Conservation (phyloP, 2,888 invertebrate species). For the Mystacides longicornis region DNA sequence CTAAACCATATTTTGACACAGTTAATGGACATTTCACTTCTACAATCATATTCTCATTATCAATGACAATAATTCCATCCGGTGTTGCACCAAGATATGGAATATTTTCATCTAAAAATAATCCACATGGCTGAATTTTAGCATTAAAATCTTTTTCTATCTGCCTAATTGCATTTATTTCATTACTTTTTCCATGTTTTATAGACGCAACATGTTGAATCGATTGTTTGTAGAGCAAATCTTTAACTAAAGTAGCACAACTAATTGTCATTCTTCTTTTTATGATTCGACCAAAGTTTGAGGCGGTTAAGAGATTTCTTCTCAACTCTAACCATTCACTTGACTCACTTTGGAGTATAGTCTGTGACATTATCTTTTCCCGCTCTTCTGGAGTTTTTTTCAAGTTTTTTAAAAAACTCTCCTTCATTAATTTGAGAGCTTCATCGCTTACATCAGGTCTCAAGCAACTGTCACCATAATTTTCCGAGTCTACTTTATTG, state of each 20-base stretch:
- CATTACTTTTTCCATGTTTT: slow-evolving; percentile 21
- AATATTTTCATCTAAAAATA: slow-evolving; percentile 19
- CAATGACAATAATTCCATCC: slow-evolving; percentile 18
- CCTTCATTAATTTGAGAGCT: slow-evolving; percentile 8
- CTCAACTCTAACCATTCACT: slow-evolving; percentile 16
- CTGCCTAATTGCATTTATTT: slow-evolving; percentile 16
- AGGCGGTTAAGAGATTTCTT: slow-evolving; percentile 16
- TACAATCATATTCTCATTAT: too few relatives aligned
- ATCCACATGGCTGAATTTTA: slow-evolving; percentile 16
- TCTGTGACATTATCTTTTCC: slow-evolving; percentile 5
- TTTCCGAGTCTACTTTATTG: background rate
- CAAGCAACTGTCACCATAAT: slow-evolving; percentile 3
- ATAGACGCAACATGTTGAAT: slow-evolving; percentile 8
- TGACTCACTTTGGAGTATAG: slow-evolving; percentile 12
- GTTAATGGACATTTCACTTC: background rate
- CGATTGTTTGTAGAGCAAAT: background rate
- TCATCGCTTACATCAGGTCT: slow-evolving; percentile 10
- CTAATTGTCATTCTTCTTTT: slow-evolving; percentile 15
- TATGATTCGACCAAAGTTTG: slow-evolving; percentile 12
- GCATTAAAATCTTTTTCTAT: slow-evolving; percentile 12
- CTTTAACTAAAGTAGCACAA: slow-evolving; percentile 13
- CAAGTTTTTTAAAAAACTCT: slow-evolving; percentile 9
- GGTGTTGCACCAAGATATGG: slow-evolving; percentile 21
- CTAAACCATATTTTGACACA: background rate
- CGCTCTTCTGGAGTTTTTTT: slow-evolving; percentile 5